phyloP scores from a whole-genome alignment of 2,797 vertebrate genomes.

The Syngnathus acus region DNA sequence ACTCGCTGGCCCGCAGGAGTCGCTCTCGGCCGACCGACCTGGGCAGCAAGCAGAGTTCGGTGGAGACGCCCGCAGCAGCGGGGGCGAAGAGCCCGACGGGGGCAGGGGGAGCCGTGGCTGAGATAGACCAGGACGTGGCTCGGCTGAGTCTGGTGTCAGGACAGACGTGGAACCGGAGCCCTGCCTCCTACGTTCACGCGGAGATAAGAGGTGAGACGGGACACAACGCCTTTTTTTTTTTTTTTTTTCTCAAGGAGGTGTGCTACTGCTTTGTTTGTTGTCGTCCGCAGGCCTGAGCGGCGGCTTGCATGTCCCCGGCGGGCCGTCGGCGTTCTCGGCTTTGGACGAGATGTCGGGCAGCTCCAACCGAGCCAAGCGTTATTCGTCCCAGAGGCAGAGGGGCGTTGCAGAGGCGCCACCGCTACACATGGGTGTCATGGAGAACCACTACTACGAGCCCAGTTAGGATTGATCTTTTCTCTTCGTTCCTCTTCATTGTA shows the following conservation, averaged over 20 bases:
- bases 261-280: no score
- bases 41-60: constrained; percentile 75
- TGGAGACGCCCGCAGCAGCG: constrained; percentile 62
- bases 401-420: constrained; percentile 79
- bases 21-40: constrained; percentile 82
- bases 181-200: constrained; percentile 80
- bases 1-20: constrained; percentile 86
- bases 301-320: constrained; percentile 79
- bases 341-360: constrained; percentile 84
- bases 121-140: constrained; percentile 83
- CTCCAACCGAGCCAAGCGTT: constrained; percentile 87
- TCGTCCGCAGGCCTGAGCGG: constrained; percentile 74
- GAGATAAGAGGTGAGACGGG: constrained; percentile 78
- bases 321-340: constrained; percentile 78
- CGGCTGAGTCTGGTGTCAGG: constrained; percentile 77
- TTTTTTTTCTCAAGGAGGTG: no score
- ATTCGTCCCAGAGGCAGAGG: constrained; percentile 91
- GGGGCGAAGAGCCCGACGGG: neutral
- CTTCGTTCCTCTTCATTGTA: neutral
- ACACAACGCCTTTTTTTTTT: no score
- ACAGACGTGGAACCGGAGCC: constrained; percentile 83
- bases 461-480: constrained; percentile 63
- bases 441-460: constrained; percentile 93
- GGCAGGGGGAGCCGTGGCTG: constrained; percentile 56
- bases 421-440: constrained; percentile 89